A percentile compares a stretch with the other conserved stretches of the same genome.
These are phyloP conservation scores for Lasiurus borealis DNA, from an alignment of 2,113 vertebrate species.

Conservation along the genomic window DNA sequence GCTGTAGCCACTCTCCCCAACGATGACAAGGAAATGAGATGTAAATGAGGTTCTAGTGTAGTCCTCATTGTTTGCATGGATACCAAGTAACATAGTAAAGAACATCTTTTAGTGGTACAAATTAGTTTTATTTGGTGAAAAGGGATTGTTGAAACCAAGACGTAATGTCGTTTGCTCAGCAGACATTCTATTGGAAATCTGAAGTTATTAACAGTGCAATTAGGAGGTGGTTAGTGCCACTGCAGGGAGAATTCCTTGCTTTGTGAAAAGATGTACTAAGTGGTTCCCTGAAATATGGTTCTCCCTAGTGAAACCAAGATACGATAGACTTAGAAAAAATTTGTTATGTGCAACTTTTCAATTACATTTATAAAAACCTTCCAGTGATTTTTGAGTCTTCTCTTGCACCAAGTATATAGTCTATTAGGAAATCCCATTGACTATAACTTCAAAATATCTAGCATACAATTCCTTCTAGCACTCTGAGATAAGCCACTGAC, in stretches of 20 bases:
- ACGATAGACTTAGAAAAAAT: constrained; percentile 20
- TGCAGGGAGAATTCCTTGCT: constrained; percentile 28
- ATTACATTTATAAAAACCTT: not conserved
- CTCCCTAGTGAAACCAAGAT: constrained; percentile 27
- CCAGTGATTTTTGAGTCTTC: not conserved
- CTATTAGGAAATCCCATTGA: not conserved
- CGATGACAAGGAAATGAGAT: not conserved
- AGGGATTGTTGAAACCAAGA: constrained; percentile 9
- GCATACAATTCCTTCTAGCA: not conserved
- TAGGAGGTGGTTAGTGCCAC: not conserved
- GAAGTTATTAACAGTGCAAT: not conserved
- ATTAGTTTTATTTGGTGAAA: constrained; percentile 4
- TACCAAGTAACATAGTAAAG: constrained; percentile 13
- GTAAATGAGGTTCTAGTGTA: not conserved
- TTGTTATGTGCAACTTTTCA: not conserved
- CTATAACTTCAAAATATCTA: constrained; percentile 40
- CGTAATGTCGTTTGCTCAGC: not conserved
- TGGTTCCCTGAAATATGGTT: constrained; percentile 8
- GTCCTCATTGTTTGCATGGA: not conserved
- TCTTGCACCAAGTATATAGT: not conserved
- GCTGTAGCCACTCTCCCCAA: no score
- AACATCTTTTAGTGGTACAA: constrained; percentile 41
- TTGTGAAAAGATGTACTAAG: constrained; percentile 9
- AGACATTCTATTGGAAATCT: not conserved
- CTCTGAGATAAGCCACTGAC: not conserved